Evolutionary conservation across 2,113 vertebrate genomes (phyloP).

Genomic region (Anoura caudifer): DNA sequence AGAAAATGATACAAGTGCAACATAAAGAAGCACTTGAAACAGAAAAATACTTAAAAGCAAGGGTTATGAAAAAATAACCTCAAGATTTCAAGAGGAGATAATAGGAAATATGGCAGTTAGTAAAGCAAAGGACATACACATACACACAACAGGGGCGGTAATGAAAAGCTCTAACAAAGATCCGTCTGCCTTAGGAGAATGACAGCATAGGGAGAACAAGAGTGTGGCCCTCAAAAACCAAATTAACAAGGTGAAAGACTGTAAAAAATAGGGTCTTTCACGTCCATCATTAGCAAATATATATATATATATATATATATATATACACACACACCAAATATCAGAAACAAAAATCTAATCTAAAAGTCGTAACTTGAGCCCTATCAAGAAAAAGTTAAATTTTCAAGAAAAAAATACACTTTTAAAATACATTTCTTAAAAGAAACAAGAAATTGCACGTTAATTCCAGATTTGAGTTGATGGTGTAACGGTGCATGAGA

Average conservation of each 20-base stretch:
- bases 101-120: not conserved
- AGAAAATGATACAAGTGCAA: not conserved
- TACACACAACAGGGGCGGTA: not conserved
- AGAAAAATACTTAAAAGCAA: not conserved
- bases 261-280: not conserved
- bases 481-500: not conserved
- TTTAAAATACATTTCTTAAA: slow-evolving; percentile 1
- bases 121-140: not conserved
- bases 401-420: not conserved
- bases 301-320: no score
- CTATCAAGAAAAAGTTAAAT: not conserved
- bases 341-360: not conserved
- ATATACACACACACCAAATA: not conserved
- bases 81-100: not conserved
- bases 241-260: not conserved
- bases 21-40: not conserved
- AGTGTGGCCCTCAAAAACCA: not conserved
- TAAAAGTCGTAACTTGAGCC: not conserved
- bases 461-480: not conserved
- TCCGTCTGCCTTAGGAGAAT: not conserved
- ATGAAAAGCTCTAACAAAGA: not conserved
- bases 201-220: not conserved
- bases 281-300: not conserved
- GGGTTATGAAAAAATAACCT: not conserved
- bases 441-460: not conserved